These are phyloP conservation scores for Dermolepida albohirtum DNA, from an alignment of 2,888 invertebrate genomes.

Conservation along the genomic window DNA sequence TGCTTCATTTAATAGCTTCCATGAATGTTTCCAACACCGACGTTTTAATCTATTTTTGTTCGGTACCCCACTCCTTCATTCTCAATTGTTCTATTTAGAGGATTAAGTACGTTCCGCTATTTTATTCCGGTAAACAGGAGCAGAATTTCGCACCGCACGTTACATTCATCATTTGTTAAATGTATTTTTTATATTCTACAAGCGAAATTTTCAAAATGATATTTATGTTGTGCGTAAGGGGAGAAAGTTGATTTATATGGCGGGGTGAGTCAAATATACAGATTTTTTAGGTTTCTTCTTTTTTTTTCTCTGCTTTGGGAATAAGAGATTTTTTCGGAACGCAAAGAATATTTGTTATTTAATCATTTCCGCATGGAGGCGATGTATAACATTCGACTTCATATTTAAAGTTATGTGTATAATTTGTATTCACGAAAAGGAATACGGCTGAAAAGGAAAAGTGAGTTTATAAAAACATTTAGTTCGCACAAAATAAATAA, in stretches of 20 bases:
- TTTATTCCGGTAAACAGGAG: background rate
- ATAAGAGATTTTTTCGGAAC: too few species aligned
- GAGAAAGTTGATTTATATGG: background rate
- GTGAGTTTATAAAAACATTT: too few species aligned
- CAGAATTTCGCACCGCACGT: background rate
- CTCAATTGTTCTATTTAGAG: conserved; percentile 31
- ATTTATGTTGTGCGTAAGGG: conserved; percentile 12
- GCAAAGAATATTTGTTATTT: too few species aligned
- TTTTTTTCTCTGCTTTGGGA: too few species aligned
- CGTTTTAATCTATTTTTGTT: conserved; percentile 43
- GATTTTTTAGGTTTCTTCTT: too few species aligned
- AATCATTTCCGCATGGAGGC: too few species aligned
- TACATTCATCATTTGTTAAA: conserved; percentile 30
- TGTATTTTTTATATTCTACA: conserved; percentile 35
- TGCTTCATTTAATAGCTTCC: conserved; percentile 49
- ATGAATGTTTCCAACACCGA: conserved; percentile 35
- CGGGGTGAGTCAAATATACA: too few species aligned
- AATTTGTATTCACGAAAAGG: too few species aligned
- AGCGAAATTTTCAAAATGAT: conserved; percentile 31
- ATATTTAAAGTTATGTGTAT: too few species aligned
- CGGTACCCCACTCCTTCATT: conserved; percentile 18
- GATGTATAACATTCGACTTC: too few species aligned
- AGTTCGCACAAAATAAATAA: too few species aligned
- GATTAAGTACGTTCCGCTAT: conserved; percentile 14
- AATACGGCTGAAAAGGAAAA: too few species aligned